Evolutionary conservation across 2,797 vertebrate species (phyloP).

Genomic region (Champsocephalus gunnari): DNA sequence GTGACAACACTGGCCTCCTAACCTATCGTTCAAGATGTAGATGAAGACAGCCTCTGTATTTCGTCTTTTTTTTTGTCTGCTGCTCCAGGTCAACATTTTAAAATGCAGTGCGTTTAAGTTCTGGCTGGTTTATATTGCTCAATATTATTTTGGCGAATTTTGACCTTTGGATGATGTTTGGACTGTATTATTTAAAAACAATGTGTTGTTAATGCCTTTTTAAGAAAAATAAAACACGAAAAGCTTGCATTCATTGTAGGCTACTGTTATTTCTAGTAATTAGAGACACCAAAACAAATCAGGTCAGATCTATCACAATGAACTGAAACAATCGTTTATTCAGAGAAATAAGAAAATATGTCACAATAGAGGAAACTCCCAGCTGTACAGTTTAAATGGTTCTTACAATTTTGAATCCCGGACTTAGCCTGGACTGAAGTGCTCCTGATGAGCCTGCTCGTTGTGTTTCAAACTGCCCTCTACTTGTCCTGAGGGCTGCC

Average conservation of each 20-base stretch:
- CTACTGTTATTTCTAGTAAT: background rate
- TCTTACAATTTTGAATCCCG: background rate
- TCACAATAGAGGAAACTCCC: background rate
- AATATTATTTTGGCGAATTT: conserved; percentile 19
- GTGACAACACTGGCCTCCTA: background rate
- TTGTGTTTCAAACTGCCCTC: conserved; percentile 37
- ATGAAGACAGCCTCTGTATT: background rate
- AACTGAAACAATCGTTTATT: conserved; percentile 3
- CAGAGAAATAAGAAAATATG: background rate
- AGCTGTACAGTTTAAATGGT: background rate
- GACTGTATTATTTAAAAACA: conserved; percentile 21
- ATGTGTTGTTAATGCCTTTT: conserved; percentile 28
- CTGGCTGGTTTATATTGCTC: conserved; percentile 3
- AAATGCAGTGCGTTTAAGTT: conserved; percentile 32
- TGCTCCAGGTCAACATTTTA: conserved; percentile 6
- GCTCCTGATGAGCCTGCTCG: conserved; percentile 39
- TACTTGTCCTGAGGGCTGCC: conserved; percentile 10
- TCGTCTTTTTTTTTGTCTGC: background rate
- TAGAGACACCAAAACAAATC: background rate
- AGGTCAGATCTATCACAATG: background rate
- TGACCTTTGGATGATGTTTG: conserved; percentile 17
- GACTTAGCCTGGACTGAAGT: background rate
- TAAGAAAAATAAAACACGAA: conserved; percentile 41
- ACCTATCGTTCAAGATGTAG: conserved; percentile 6
- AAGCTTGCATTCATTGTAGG: conserved; percentile 15